A percentile compares a stretch with the other conserved stretches of the same genome.
phyloP scores from a whole-genome alignment of 64 coral and sea anemone genomes.

The Pocillopora damicornis region DNA sequence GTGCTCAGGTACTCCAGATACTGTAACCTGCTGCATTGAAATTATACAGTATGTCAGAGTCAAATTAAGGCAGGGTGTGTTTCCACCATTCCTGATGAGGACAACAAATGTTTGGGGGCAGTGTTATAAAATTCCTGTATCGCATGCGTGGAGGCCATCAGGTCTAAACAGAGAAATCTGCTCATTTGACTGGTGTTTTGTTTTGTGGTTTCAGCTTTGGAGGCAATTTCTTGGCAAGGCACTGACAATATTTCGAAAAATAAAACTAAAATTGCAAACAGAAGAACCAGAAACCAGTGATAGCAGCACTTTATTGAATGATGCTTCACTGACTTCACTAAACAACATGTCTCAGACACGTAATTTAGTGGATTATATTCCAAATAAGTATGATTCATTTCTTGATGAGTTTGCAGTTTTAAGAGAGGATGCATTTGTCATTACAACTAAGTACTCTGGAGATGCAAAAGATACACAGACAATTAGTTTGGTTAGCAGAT shows the following conservation, averaged over 20 bases:
- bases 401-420: slow-evolving; percentile 21
- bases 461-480: background rate
- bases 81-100: slow-evolving; percentile 41
- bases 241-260: slow-evolving; percentile 33
- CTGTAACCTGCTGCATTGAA: slow-evolving; percentile 13
- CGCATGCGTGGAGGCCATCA: background rate
- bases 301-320: background rate
- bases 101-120: slow-evolving; percentile 26
- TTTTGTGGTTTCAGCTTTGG: slow-evolving; percentile 32
- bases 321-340: background rate
- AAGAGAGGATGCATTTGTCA: slow-evolving; percentile 16
- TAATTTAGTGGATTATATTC: slow-evolving; percentile 4
- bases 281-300: background rate
- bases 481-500: background rate
- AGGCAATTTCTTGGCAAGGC: slow-evolving; percentile 35
- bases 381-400: slow-evolving; percentile 41
- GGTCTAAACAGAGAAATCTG: slow-evolving; percentile 5
- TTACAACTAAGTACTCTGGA: slow-evolving; percentile 16
- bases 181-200: slow-evolving; percentile 16
- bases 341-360: background rate
- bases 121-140: slow-evolving; percentile 18
- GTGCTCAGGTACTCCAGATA: slow-evolving; percentile 38
- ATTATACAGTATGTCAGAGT: slow-evolving; percentile 22
- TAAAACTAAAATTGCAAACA: slow-evolving; percentile 17
- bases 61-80: slow-evolving; percentile 19